A percentile compares a stretch with the other conserved stretches of the same genome.
These are phyloP conservation scores for Geococcyx californianus DNA, from an alignment of 2,113 vertebrate genomes.

Conservation along the genomic window DNA sequence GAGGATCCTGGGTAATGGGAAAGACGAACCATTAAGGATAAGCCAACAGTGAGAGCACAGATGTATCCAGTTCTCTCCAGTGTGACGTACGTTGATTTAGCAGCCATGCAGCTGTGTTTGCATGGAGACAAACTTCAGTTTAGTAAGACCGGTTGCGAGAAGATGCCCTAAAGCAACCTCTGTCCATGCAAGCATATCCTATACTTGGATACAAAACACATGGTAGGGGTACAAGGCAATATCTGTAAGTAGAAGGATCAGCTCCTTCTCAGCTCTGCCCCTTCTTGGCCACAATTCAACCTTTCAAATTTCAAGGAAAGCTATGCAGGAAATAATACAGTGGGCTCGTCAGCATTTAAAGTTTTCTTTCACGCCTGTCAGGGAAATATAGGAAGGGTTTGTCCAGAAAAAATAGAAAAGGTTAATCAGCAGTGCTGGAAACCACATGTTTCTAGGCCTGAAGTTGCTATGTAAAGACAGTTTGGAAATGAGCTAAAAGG, in stretches of 20 bases:
- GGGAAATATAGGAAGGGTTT: background rate
- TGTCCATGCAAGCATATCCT: background rate
- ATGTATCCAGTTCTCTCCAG: background rate
- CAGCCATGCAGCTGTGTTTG: background rate
- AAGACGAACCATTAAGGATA: background rate
- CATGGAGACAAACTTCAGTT: background rate
- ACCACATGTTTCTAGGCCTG: background rate
- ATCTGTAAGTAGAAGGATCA: background rate
- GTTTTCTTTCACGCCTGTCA: background rate
- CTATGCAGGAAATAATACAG: background rate
- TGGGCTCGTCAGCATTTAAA: background rate
- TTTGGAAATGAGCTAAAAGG: background rate
- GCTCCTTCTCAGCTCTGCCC: background rate
- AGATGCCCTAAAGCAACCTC: background rate
- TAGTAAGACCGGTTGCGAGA: background rate
- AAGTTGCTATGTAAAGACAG: background rate
- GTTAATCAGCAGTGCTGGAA: background rate
- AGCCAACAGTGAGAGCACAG: background rate
- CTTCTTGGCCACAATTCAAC: background rate
- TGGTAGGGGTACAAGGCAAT: background rate
- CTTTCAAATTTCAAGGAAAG: background rate
- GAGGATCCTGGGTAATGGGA: background rate
- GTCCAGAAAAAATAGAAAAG: background rate
- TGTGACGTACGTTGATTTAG: background rate
- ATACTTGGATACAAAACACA: background rate